A percentile compares a stretch with the other conserved stretches of the same genome.
Conservation (phyloP, 1,140 invertebrate genomes). For the Formica exsecta region DNA sequence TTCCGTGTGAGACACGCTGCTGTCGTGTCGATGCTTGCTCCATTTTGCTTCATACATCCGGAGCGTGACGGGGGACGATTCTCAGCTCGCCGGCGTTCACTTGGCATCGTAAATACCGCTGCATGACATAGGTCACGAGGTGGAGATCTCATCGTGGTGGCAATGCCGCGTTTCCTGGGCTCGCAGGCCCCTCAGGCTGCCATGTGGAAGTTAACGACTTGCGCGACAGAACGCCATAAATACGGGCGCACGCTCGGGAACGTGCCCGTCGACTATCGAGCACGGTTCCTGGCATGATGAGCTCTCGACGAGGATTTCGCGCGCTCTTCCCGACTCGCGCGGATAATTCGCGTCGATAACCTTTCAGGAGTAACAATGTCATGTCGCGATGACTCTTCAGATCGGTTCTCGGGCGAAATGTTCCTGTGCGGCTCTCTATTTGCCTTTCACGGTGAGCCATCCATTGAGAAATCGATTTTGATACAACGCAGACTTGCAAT, state of each 20-base stretch:
- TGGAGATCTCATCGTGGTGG: conserved; percentile 69
- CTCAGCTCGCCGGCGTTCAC: conserved; percentile 28
- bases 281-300: conserved; percentile 63
- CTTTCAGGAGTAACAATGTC: conserved; percentile 66
- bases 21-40: conserved; percentile 69
- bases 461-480: conserved; percentile 49
- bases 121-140: conserved; percentile 71
- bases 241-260: conserved; percentile 61
- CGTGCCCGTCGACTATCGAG: conserved; percentile 38
- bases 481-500: conserved; percentile 25
- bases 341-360: conserved; percentile 67
- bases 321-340: conserved; percentile 49
- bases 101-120: conserved; percentile 37
- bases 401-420: conserved; percentile 19
- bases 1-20: conserved; percentile 66
- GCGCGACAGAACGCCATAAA: conserved; percentile 69
- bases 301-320: conserved; percentile 53
- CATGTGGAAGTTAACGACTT: conserved; percentile 23
- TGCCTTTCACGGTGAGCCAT: conserved; percentile 17
- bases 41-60: conserved; percentile 68
- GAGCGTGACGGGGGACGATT: conserved; percentile 48
- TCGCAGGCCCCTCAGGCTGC: conserved; percentile 24
- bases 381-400: conserved; percentile 56
- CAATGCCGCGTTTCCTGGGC: conserved; percentile 14
- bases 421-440: conserved; percentile 46